These are phyloP conservation scores for Emmelina monodactyla DNA, from an alignment of 2,888 invertebrate species.

Conservation along the genomic window DNA sequence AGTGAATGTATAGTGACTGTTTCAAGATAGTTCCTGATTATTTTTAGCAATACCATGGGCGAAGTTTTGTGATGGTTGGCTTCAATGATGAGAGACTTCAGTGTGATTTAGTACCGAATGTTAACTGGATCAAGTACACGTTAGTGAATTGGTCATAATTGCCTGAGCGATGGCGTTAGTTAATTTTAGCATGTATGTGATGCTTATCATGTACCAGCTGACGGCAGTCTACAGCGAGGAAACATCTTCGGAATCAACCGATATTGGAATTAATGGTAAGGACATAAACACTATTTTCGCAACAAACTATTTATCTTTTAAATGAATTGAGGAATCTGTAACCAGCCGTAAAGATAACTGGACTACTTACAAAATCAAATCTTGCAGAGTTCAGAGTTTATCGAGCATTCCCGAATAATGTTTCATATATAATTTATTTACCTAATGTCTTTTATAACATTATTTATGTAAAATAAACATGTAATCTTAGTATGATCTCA, in stretches of 20 bases:
- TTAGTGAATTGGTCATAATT: slow-evolving; percentile 23
- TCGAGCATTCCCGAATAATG: too few relatives aligned
- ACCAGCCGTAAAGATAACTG: too few relatives aligned
- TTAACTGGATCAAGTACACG: slow-evolving; percentile 34
- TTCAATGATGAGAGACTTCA: slow-evolving; percentile 22
- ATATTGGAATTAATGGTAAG: slow-evolving; percentile 45
- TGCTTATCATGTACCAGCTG: slow-evolving; percentile 46
- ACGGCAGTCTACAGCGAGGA: slow-evolving; percentile 40
- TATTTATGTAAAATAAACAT: too few relatives aligned
- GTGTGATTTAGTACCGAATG: slow-evolving; percentile 24
- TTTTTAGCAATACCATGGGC: slow-evolving; percentile 14
- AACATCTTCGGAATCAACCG: slow-evolving; percentile 43
- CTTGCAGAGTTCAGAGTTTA: too few relatives aligned
- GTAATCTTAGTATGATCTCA: too few relatives aligned
- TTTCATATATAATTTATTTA: too few relatives aligned
- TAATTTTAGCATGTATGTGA: slow-evolving; percentile 49
- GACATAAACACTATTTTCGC: too few relatives aligned
- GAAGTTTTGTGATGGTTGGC: slow-evolving; percentile 29
- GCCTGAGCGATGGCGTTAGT: slow-evolving; percentile 49
- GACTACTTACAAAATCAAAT: too few relatives aligned
- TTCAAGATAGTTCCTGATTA: slow-evolving; percentile 11
- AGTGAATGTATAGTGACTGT: too few relatives aligned
- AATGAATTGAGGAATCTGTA: too few relatives aligned
- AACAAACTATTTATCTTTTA: too few relatives aligned
- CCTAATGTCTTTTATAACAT: too few relatives aligned